Conservation (phyloP, 2,797 vertebrate genomes). For the Bradypodion pumilum region DNA sequence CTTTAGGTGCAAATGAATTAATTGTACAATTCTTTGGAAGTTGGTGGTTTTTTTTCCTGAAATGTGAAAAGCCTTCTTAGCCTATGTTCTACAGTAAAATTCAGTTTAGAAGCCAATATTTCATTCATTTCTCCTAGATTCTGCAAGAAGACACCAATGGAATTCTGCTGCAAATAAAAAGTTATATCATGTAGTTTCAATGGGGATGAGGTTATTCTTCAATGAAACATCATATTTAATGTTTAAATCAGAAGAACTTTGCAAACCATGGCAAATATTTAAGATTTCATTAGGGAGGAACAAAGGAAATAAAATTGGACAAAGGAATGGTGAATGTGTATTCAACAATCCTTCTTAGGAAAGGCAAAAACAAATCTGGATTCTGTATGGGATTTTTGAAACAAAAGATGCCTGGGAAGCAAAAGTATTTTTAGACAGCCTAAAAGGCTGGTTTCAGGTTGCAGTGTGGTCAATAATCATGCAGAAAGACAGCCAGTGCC, state of each 20-base stretch:
- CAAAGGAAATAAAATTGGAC: no score
- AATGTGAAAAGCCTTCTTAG: conserved; percentile 25
- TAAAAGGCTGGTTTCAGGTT: not conserved
- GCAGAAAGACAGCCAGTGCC: not conserved
- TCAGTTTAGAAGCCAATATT: conserved; percentile 42
- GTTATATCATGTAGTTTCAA: not conserved
- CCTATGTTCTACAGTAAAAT: not conserved
- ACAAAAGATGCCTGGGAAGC: conserved; percentile 7
- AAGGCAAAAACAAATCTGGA: no score
- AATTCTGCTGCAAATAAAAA: conserved; percentile 53
- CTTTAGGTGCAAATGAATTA: not conserved
- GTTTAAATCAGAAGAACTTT: not conserved
- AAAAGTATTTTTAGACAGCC: conserved; percentile 1
- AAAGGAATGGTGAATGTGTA: no score
- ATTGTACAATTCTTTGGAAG: not conserved
- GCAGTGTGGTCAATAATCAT: not conserved
- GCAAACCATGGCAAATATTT: conserved; percentile 15
- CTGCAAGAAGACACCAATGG: conserved; percentile 55
- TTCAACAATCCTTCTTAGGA: no score
- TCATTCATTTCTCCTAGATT: conserved; percentile 60
- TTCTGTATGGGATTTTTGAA: not conserved
- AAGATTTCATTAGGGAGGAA: not conserved
- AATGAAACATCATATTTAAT: not conserved
- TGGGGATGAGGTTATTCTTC: not conserved
- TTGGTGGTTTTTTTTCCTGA: not conserved